Evolutionary conservation across 2,888 invertebrate genomes (phyloP).

Genomic region (Ypsolopha sequella): DNA sequence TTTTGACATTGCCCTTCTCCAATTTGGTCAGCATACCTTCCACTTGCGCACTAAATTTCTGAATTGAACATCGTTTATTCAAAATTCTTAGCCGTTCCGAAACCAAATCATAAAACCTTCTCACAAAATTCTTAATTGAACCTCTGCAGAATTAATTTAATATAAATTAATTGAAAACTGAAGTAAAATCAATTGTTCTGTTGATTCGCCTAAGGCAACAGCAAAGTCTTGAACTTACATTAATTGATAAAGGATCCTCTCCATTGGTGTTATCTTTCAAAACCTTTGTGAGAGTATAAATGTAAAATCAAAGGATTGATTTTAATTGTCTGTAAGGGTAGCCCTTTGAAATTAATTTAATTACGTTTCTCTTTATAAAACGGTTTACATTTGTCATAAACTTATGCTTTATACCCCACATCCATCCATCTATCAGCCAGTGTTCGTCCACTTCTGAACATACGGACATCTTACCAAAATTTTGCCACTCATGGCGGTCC

Average conservation of each 20-base stretch:
- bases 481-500: too few relatives aligned
- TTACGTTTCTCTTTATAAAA: neutral
- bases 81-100: too few relatives aligned
- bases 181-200: neutral
- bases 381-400: too few relatives aligned
- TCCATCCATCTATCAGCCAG: too few relatives aligned
- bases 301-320: neutral
- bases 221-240: neutral
- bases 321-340: slow-evolving; percentile 1
- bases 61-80: too few relatives aligned
- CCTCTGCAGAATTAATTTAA: neutral
- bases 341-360: slow-evolving; percentile 4
- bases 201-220: neutral
- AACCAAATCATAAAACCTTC: neutral
- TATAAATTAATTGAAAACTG: neutral
- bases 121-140: neutral
- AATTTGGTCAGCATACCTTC: too few relatives aligned
- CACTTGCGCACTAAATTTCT: too few relatives aligned
- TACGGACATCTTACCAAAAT: too few relatives aligned
- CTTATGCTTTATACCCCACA: too few relatives aligned
- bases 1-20: too few relatives aligned
- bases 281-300: neutral
- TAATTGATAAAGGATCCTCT: neutral
- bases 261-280: neutral
- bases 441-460: too few relatives aligned